Conservation (phyloP, 2,888 invertebrate genomes). For the Eristalinus sepulchralis region DNA sequence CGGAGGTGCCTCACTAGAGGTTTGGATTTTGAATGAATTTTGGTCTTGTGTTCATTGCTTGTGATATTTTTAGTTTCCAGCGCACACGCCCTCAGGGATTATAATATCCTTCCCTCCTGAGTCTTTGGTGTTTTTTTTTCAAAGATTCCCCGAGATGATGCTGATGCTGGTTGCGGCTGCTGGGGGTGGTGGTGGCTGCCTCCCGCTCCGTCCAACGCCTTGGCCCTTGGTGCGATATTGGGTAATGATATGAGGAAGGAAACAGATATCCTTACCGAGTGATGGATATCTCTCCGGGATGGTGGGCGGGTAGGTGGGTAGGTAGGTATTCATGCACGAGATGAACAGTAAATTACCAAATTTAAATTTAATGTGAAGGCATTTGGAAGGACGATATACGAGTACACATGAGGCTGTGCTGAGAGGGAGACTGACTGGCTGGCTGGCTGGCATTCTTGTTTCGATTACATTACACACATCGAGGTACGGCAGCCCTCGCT, state of each 20-base stretch:
- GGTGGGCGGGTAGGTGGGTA: background rate
- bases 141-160: slow-evolving; percentile 27
- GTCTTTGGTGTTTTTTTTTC: slow-evolving; percentile 41
- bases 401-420: background rate
- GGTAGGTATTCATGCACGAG: slow-evolving; percentile 44
- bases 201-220: background rate
- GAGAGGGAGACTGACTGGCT: background rate
- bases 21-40: slow-evolving; percentile 66
- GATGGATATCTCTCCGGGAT: slow-evolving; percentile 59
- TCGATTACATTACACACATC: slow-evolving; percentile 34
- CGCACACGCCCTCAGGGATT: slow-evolving; percentile 60
- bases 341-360: slow-evolving; percentile 63
- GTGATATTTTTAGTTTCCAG: slow-evolving; percentile 66
- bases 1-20: background rate
- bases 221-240: slow-evolving; percentile 55
- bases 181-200: slow-evolving; percentile 1
- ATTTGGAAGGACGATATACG: slow-evolving; percentile 24
- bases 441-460: background rate
- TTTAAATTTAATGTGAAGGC: slow-evolving; percentile 67
- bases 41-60: slow-evolving; percentile 51
- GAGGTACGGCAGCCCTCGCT: background rate
- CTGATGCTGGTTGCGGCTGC: background rate
- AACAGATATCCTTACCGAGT: slow-evolving; percentile 67
- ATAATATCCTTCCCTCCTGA: slow-evolving; percentile 59
- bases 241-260: slow-evolving; percentile 70